These are phyloP conservation scores for Anarsia innoxiella DNA, from an alignment of 2,888 invertebrate genomes.

Conservation along the genomic window DNA sequence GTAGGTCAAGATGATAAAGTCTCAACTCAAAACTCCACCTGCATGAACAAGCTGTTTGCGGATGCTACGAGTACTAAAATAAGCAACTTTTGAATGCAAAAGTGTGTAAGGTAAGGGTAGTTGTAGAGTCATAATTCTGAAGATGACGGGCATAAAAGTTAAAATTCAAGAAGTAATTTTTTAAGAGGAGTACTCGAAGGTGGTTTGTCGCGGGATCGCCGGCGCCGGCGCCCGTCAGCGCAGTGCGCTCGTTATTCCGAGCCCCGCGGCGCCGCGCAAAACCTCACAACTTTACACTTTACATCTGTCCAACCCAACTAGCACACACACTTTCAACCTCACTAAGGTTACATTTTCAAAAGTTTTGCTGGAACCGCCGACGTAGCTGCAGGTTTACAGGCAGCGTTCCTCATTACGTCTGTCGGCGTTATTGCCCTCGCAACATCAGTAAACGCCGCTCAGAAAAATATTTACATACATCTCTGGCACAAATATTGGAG, in stretches of 20 bases:
- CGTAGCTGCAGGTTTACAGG: too few relatives aligned
- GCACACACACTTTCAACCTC: slow-evolving; percentile 44
- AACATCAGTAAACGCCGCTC: slow-evolving; percentile 55
- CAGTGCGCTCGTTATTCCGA: slow-evolving; percentile 53
- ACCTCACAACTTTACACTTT: slow-evolving; percentile 37
- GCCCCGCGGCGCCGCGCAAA: slow-evolving; percentile 51
- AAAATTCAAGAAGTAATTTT: slow-evolving; percentile 49
- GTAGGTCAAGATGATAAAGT: slow-evolving; percentile 5
- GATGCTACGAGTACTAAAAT: background rate
- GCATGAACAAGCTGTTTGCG: slow-evolving; percentile 4
- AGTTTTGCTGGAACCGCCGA: too few relatives aligned
- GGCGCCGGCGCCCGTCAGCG: slow-evolving; percentile 37
- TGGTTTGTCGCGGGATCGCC: slow-evolving; percentile 40
- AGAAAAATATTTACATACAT: slow-evolving; percentile 64
- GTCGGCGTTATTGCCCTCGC: slow-evolving; percentile 58
- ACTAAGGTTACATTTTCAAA: too few relatives aligned
- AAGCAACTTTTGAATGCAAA: background rate
- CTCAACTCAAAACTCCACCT: background rate
- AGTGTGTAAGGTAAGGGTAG: background rate
- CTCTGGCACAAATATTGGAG: slow-evolving; percentile 45
- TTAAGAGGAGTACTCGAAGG: slow-evolving; percentile 40
- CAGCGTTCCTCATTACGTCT: slow-evolving; percentile 62
- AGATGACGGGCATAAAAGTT: slow-evolving; percentile 16
- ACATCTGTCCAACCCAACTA: slow-evolving; percentile 29
- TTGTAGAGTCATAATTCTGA: background rate